Evolutionary conservation across 2,113 vertebrate genomes (phyloP), one percentile per base, ranked within the genome.

Genomic region (Felis chaus): DNA sequence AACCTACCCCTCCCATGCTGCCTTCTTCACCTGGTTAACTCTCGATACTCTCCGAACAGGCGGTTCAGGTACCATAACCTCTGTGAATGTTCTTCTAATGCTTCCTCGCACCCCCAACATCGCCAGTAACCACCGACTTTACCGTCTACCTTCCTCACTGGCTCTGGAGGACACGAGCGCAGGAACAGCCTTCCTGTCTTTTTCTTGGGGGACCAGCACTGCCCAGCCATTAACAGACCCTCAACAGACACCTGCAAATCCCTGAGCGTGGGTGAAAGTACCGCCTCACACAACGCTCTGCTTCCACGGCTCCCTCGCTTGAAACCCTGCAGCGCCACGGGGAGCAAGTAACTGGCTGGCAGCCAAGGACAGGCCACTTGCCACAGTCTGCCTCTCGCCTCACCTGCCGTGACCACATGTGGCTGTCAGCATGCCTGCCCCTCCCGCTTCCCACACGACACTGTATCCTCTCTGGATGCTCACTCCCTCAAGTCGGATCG

Each of bases 381-480:
- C 27, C 25, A 13, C 18, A 14, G 29, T 84, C 79, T 27, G 23
- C 55, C 33, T 3, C 5, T 15, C 29, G 16, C 8, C 71, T 71
- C 15, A 0, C 69, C 15, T 41, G 57, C 18, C 27, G 7, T 4
- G 39, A 33, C 53, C 33, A 0, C 19, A 1, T 0, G 16, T 29
- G 63, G 41, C 53, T 39, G 45, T 27, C 23, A 16, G 71, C 66
- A 69, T 73, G 66, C 19, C 65, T 1, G 41, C 71, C 50, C 3
- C 63, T 31, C 57, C 53, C 31, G 4, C 74, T 25, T 57, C 68
- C 1, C 3, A 61, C 74, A 33, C 21, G 41, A 82, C 31, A 36
- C 10, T 25, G 14, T 2, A 23, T 4, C 13, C 48, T 41, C 1
- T 29, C 45, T 29, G 29, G 48, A 36, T 3, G 50, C 63, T 53